phyloP scores from a whole-genome alignment of 2,113 vertebrate genomes.

The Vulpes vulpes region DNA sequence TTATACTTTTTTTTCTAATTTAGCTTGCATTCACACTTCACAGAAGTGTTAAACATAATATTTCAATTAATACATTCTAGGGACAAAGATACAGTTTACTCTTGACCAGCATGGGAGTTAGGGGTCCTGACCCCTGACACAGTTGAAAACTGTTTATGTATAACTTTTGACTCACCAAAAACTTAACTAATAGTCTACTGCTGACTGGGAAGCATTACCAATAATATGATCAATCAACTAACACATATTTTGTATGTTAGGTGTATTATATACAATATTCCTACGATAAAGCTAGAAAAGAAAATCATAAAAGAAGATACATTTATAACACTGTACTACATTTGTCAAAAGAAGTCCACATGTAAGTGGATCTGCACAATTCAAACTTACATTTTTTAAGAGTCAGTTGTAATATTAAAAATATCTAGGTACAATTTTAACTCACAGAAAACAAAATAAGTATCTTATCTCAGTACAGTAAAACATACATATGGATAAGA shows the following conservation, averaged over 20 bases:
- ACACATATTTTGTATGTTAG: too few species aligned
- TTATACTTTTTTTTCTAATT: not conserved
- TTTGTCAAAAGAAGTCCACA: not conserved
- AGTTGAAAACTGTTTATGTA: too few species aligned
- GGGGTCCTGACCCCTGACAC: too few species aligned
- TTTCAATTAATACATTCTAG: not conserved
- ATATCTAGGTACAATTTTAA: not conserved
- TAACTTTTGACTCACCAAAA: too few species aligned
- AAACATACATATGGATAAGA: not conserved
- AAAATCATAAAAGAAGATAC: too few species aligned
- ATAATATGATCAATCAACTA: too few species aligned
- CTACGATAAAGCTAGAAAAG: too few species aligned
- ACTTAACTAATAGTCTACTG: too few species aligned
- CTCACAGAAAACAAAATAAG: not conserved
- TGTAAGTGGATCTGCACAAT: not conserved
- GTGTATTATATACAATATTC: too few species aligned
- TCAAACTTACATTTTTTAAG: not conserved
- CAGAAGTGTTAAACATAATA: not conserved
- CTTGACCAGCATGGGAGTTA: too few species aligned
- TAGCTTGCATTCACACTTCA: not conserved
- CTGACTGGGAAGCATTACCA: too few species aligned
- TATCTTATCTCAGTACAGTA: not conserved
- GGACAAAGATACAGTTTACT: not conserved
- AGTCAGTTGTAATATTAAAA: not conserved
- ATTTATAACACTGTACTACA: not conserved